These are phyloP conservation scores for Plusia festucae DNA, from an alignment of 2,888 invertebrate genomes.

Conservation along the genomic window DNA sequence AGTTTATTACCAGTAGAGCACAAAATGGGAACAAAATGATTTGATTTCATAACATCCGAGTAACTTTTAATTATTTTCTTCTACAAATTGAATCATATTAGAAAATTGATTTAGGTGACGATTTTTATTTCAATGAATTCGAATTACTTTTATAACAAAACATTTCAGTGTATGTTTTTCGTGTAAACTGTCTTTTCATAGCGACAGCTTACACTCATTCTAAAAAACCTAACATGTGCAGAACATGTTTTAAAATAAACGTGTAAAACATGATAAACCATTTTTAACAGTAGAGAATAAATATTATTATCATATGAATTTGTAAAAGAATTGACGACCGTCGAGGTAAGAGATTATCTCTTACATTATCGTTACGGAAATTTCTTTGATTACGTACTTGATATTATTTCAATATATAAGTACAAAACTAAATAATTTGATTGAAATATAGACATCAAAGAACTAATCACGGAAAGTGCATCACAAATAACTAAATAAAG, in stretches of 20 bases:
- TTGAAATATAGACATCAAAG: too few species aligned
- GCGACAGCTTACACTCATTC: neutral
- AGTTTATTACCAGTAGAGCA: neutral
- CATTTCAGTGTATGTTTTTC: too few species aligned
- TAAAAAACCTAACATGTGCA: neutral
- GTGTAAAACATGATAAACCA: constrained; percentile 19
- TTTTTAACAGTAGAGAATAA: constrained; percentile 43
- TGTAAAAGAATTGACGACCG: constrained; percentile 15
- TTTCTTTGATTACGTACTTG: constrained; percentile 44
- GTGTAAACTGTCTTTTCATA: neutral
- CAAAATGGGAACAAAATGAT: neutral
- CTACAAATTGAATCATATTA: neutral
- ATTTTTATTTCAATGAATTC: neutral
- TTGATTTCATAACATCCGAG: neutral
- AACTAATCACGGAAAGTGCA: constrained; percentile 33
- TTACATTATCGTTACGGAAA: constrained; percentile 50
- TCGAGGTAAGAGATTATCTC: constrained; percentile 29
- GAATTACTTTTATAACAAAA: too few species aligned
- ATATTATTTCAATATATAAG: too few species aligned
- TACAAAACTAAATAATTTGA: too few species aligned
- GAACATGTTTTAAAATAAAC: constrained; percentile 27
- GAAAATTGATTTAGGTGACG: neutral
- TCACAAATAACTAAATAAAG: constrained; percentile 20
- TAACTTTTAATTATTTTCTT: neutral
- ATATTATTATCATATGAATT: constrained; percentile 66